A percentile compares a stretch with the other conserved stretches of the same genome.
These are phyloP conservation scores for Glomeris maerens DNA, from an alignment of 1,140 invertebrate genomes.

Conservation along the genomic window DNA sequence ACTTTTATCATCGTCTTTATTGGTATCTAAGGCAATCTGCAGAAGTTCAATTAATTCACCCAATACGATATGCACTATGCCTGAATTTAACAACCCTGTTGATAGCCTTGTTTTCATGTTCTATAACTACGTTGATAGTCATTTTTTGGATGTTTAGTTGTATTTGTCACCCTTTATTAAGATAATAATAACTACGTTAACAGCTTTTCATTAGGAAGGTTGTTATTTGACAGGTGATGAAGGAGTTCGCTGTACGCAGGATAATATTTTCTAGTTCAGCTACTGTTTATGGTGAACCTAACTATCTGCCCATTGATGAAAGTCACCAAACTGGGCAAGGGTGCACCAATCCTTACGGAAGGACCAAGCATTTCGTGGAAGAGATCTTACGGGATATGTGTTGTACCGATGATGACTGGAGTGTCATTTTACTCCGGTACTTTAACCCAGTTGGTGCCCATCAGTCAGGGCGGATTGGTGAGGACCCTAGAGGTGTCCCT, in stretches of 20 bases:
- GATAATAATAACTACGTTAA: slow-evolving; percentile 25
- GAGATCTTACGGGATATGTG: slow-evolving; percentile 75
- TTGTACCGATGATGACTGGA: slow-evolving; percentile 66
- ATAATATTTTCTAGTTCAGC: slow-evolving; percentile 49
- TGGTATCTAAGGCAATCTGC: too few species aligned
- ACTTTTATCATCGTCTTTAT: too few species aligned
- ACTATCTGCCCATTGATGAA: slow-evolving; percentile 41
- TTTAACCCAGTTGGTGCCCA: slow-evolving; percentile 91
- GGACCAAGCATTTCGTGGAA: slow-evolving; percentile 86
- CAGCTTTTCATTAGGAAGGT: slow-evolving; percentile 12
- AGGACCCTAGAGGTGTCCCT: slow-evolving; percentile 74
- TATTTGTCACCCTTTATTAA: slow-evolving; percentile 20
- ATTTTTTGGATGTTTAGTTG: background rate
- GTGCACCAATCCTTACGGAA: slow-evolving; percentile 50
- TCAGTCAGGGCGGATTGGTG: slow-evolving; percentile 70
- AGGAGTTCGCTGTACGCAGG: slow-evolving; percentile 52
- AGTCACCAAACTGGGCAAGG: slow-evolving; percentile 38
- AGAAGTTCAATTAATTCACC: too few species aligned
- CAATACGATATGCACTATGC: too few species aligned
- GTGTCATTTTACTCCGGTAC: slow-evolving; percentile 72
- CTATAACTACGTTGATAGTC: too few species aligned
- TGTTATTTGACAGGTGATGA: slow-evolving; percentile 53
- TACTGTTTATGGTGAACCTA: slow-evolving; percentile 45
- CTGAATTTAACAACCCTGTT: too few species aligned
- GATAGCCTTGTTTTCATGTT: too few species aligned